Percentiles rank a stretch among this genome's conserved stretches.
Evolutionary conservation across 2,888 invertebrate genomes (phyloP).

Genomic region (Ferdinandea cuprea): DNA sequence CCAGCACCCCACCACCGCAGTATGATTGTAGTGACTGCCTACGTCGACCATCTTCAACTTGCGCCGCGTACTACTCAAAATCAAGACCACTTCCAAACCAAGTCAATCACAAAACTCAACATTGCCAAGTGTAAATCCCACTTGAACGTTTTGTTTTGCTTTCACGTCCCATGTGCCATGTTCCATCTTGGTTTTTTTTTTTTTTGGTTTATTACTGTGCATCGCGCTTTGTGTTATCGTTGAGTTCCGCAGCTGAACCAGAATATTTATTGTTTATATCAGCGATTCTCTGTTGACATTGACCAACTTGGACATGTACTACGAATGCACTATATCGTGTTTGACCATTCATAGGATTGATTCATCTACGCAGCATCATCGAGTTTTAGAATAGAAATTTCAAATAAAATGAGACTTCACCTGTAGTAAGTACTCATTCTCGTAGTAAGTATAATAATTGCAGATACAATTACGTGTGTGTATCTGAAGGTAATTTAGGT

Average conservation of each 20-base stretch:
- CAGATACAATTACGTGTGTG: conserved; percentile 27
- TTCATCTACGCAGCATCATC: too few species aligned
- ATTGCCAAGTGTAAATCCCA: neutral
- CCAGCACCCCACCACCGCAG: conserved; percentile 14
- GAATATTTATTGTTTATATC: conserved; percentile 29
- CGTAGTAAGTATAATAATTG: conserved; percentile 46
- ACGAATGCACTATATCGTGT: too few species aligned
- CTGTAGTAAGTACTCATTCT: conserved; percentile 35
- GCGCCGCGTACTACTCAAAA: neutral
- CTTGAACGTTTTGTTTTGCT: conserved; percentile 10
- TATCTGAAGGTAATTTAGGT: conserved; percentile 38
- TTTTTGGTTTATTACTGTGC: neutral
- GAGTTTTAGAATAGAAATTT: conserved; percentile 13
- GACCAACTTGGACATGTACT: conserved; percentile 42
- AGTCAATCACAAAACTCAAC: too few species aligned
- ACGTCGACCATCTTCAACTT: conserved; percentile 6
- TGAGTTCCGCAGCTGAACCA: conserved; percentile 37
- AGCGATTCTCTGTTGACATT: conserved; percentile 49
- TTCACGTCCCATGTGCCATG: neutral
- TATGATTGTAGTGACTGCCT: conserved; percentile 4
- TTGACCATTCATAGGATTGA: neutral
- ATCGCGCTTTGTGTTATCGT: neutral
- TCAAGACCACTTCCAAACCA: neutral
- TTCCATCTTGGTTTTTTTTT: too few species aligned
- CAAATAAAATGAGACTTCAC: conserved; percentile 48